Percentiles rank a stretch among this genome's conserved stretches.
Evolutionary conservation across 2,888 invertebrate species (phyloP).

Genomic region (Agonum fuliginosum): DNA sequence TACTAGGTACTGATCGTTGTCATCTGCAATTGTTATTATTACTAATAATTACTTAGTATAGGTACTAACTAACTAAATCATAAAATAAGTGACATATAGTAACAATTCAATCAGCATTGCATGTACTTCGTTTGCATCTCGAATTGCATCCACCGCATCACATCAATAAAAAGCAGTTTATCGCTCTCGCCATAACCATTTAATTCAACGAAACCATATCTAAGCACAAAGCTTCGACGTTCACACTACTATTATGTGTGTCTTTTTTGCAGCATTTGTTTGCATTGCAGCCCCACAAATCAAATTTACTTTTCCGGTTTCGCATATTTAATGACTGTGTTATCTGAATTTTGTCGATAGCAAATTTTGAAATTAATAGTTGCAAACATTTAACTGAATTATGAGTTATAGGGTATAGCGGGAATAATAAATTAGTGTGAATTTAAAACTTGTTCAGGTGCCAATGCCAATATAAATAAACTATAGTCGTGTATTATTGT

Average conservation of each 20-base stretch:
- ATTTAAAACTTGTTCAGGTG: not conserved
- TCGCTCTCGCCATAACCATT: constrained; percentile 20
- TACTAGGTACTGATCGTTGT: too few species aligned
- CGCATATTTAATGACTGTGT: not conserved
- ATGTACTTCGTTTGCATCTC: constrained; percentile 7
- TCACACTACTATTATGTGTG: constrained; percentile 6
- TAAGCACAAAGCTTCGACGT: not conserved
- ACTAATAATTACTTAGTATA: not conserved
- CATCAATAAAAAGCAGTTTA: constrained; percentile 23
- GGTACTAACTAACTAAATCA: not conserved
- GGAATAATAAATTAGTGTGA: too few species aligned
- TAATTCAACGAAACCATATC: constrained; percentile 13
- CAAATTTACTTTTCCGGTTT: constrained; percentile 24
- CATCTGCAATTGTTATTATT: too few species aligned
- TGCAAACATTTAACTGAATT: constrained; percentile 13
- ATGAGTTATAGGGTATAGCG: not conserved
- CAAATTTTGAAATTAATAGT: constrained; percentile 20
- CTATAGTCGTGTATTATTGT: too few species aligned
- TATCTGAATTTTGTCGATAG: not conserved
- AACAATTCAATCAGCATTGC: not conserved
- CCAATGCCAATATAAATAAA: too few species aligned
- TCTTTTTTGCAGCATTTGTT: constrained; percentile 30
- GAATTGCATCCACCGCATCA: too few species aligned
- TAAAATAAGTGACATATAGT: not conserved
- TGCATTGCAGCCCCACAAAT: constrained; percentile 12